These are phyloP conservation scores for Oreochromis tanganicae DNA, from an alignment of 2,113 vertebrate species.

Conservation along the genomic window DNA sequence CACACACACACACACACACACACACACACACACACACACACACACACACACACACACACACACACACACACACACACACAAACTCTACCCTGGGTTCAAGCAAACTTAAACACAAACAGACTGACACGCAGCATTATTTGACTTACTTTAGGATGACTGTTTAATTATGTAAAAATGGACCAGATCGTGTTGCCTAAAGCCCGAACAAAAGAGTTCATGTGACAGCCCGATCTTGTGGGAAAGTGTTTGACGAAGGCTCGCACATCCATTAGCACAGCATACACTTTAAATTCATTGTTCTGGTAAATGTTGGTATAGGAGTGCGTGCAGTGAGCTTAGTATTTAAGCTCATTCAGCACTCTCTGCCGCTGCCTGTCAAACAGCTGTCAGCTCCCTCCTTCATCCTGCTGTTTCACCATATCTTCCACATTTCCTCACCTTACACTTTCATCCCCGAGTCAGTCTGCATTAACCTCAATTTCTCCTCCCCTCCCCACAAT, in stretches of 20 bases:
- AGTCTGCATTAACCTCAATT: conserved; percentile 39
- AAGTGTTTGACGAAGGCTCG: neutral
- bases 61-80: neutral
- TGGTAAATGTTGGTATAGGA: neutral
- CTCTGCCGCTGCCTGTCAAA: conserved; percentile 14
- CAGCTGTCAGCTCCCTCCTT: conserved; percentile 27
- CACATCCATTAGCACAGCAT: neutral
- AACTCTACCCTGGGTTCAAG: neutral
- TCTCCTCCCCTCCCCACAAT: neutral
- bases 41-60: neutral
- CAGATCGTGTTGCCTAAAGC: neutral
- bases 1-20: neutral
- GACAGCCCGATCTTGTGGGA: neutral
- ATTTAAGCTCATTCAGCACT: conserved; percentile 26
- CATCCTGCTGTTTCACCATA: conserved; percentile 20
- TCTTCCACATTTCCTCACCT: conserved; percentile 36
- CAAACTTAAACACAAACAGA: neutral
- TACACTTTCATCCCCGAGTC: conserved; percentile 31
- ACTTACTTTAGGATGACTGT: neutral
- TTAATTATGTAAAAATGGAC: neutral
- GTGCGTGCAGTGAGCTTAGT: neutral
- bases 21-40: neutral
- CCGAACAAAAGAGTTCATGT: neutral
- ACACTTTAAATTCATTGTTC: neutral
- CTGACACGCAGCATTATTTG: neutral